Evolutionary conservation across 2,113 vertebrate genomes (phyloP).

Genomic region (Oplegnathus fasciatus): DNA sequence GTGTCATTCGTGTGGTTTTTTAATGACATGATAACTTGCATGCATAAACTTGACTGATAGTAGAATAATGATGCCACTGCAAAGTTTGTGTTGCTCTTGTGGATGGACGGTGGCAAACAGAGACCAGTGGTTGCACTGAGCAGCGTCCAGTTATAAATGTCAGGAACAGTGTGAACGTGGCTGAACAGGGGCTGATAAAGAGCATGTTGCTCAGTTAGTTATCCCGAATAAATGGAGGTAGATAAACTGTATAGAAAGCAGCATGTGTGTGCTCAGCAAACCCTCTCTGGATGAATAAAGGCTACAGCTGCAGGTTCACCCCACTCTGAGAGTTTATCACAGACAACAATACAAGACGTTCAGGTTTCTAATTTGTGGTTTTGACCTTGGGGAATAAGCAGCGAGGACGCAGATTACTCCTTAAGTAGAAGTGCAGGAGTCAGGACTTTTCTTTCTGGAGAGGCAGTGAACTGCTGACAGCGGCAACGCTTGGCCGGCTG

Average conservation of each 20-base stretch:
- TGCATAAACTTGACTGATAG: too few species aligned
- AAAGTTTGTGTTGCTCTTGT: too few species aligned
- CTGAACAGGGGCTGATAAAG: background rate
- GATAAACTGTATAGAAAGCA: conserved; percentile 4
- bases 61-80: too few species aligned
- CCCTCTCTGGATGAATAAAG: conserved; percentile 4
- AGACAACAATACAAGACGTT: conserved; percentile 12
- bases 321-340: conserved; percentile 20
- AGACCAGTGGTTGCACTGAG: background rate
- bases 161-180: background rate
- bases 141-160: background rate
- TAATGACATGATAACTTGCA: too few species aligned
- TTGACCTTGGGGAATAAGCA: conserved; percentile 35
- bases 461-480: conserved; percentile 53
- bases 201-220: background rate
- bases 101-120: background rate
- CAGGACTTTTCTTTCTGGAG: conserved; percentile 54
- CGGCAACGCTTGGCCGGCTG: background rate
- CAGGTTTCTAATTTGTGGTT: conserved; percentile 33
- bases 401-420: conserved; percentile 43
- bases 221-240: background rate
- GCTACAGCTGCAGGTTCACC: background rate
- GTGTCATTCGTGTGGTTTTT: too few species aligned
- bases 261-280: conserved; percentile 26
- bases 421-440: conserved; percentile 51